Conservation (phyloP, 2,113 vertebrate species). For the Patagioenas fasciata region DNA sequence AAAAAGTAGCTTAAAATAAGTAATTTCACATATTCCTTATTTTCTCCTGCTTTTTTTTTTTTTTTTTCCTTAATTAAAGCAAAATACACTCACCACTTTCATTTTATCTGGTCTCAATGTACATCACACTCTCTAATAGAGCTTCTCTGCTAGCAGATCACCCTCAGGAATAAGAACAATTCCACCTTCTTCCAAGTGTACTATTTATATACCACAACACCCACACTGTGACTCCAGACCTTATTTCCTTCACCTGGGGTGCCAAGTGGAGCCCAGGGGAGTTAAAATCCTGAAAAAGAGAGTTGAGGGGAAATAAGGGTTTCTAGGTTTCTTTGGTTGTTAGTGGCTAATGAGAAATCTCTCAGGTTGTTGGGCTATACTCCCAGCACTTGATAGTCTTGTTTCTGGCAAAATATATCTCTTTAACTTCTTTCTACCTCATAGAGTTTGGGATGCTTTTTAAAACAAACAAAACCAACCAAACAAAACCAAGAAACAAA, state of each 20-base stretch:
- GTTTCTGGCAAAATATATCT: neutral
- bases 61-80: neutral
- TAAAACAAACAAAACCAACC: too few species aligned
- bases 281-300: neutral
- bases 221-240: fast-evolving
- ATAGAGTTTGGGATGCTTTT: fast-evolving
- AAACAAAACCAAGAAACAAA: too few species aligned
- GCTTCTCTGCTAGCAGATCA: neutral
- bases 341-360: neutral
- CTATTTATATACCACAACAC: neutral
- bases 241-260: neutral
- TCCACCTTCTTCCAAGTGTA: fast-evolving
- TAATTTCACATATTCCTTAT: neutral
- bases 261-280: neutral
- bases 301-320: fast-evolving
- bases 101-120: fast-evolving
- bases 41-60: neutral
- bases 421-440: fast-evolving
- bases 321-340: neutral
- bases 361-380: fast-evolving
- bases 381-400: neutral
- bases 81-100: neutral
- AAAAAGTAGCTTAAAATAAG: neutral
- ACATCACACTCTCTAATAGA: fast-evolving
- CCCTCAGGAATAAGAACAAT: neutral